These are phyloP conservation scores for Ceratosolen solmsi DNA, from an alignment of 1,140 invertebrate species.

Conservation along the genomic window DNA sequence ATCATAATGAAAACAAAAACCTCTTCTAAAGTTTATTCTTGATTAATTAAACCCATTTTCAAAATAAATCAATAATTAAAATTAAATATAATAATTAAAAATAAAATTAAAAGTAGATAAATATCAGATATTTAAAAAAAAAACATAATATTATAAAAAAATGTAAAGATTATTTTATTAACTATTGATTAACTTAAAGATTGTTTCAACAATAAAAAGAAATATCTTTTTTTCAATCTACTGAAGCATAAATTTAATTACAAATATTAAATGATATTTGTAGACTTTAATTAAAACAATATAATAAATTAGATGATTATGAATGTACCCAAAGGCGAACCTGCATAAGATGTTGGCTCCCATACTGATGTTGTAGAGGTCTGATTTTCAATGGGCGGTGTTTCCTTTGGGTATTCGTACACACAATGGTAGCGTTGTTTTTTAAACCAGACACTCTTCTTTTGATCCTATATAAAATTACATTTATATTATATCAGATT, in stretches of 20 bases:
- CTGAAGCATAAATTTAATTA: too few species aligned
- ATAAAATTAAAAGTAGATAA: conserved; percentile 5
- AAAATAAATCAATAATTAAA: neutral
- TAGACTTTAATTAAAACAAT: too few species aligned
- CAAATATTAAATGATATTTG: too few species aligned
- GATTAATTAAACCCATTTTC: neutral
- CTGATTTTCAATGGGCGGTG: conserved; percentile 60
- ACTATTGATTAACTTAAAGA: neutral
- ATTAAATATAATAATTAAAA: too few species aligned
- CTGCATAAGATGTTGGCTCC: conserved; percentile 68
- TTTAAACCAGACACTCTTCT: conserved; percentile 84
- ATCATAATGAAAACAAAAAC: neutral
- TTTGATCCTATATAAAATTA: conserved; percentile 69
- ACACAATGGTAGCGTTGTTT: conserved; percentile 87
- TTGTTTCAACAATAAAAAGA: too few species aligned
- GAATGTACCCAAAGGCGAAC: too few species aligned
- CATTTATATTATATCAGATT: neutral
- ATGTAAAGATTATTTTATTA: neutral
- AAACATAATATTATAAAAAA: neutral
- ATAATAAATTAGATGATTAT: too few species aligned
- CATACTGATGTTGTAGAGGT: conserved; percentile 62
- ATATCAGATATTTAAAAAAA: neutral
- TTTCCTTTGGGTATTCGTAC: conserved; percentile 86
- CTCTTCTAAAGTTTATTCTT: neutral
- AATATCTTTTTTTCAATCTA: too few species aligned